Percentiles rank a stretch among this genome's conserved stretches.
phyloP scores from a whole-genome alignment of 2,888 invertebrate genomes.

The Opisthograptis luteolata region DNA sequence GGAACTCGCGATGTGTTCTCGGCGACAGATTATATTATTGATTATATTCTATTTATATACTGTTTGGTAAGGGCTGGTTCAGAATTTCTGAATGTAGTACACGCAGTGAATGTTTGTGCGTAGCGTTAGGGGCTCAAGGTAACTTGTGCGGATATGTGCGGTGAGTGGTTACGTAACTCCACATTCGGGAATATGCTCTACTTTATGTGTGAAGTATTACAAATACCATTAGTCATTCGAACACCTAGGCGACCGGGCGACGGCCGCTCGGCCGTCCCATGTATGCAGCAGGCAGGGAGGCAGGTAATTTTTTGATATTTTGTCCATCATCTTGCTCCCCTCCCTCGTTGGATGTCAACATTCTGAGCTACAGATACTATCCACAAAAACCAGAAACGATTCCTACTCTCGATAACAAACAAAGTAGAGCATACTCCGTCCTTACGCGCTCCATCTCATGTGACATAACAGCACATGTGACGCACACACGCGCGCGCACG shows the following conservation, averaged over 20 bases:
- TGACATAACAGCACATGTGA: slow-evolving; percentile 62
- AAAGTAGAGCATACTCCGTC: slow-evolving; percentile 17
- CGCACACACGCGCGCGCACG: slow-evolving; percentile 39
- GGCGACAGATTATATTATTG: no score
- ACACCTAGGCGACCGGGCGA: no score
- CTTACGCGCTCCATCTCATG: slow-evolving; percentile 47
- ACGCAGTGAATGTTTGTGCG: slow-evolving; percentile 3
- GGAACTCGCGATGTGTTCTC: no score
- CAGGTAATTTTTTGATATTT: no score
- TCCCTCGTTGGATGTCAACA: no score
- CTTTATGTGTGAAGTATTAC: not conserved
- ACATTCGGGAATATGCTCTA: slow-evolving; percentile 33
- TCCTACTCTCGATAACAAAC: slow-evolving; percentile 9
- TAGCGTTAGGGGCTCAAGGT: slow-evolving; percentile 45
- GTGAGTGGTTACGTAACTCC: slow-evolving; percentile 43
- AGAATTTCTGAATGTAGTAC: slow-evolving; percentile 4
- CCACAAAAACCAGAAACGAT: slow-evolving; percentile 13
- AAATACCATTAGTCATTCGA: no score
- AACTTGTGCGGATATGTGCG: slow-evolving; percentile 39
- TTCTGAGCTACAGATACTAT: not conserved
- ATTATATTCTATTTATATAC: not conserved
- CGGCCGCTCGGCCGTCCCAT: no score
- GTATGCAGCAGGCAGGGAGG: no score
- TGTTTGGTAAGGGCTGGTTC: slow-evolving; percentile 5
- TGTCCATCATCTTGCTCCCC: no score